A percentile compares a stretch with the other conserved stretches of the same genome.
Conservation (phyloP, 37 sponge, comb jelly and placozoan genomes). For the Haliclona indistincta region DNA sequence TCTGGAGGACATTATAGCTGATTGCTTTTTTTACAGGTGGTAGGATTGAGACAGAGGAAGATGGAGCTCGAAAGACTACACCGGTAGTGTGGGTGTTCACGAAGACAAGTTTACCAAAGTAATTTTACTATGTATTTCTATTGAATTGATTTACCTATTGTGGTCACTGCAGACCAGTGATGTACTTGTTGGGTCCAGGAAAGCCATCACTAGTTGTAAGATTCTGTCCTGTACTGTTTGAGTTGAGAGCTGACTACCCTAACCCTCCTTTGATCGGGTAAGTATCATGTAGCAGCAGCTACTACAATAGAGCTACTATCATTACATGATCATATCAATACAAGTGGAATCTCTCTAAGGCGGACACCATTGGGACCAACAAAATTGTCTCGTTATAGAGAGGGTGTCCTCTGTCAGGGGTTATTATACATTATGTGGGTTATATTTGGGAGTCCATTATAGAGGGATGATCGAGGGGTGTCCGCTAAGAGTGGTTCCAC, state of each 20-base stretch:
- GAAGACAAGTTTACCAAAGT: constrained; percentile 13
- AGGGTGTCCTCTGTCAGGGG: no score
- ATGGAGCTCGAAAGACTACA: background rate
- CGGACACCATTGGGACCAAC: no score
- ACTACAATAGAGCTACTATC: background rate
- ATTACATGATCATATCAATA: no score
- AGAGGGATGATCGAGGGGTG: no score
- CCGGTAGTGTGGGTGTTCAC: constrained; percentile 1
- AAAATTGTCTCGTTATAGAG: no score
- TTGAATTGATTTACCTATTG: background rate
- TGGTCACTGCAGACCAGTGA: constrained; percentile 72
- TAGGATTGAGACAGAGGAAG: background rate
- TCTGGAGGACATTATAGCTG: no score
- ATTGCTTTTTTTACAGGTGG: constrained; percentile 8
- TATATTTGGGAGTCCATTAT: no score
- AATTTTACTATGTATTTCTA: background rate
- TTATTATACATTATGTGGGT: no score
- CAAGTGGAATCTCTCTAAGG: no score
- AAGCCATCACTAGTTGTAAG: constrained; percentile 84
- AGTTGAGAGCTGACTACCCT: constrained; percentile 23
- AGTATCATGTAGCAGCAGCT: background rate
- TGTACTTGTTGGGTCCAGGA: constrained; percentile 80
- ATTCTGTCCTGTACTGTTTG: constrained; percentile 82
- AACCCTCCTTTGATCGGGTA: background rate
- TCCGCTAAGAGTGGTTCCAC: background rate